Evolutionary conservation across 2,797 vertebrate genomes (phyloP), one percentile per base, ranked within the genome.

Genomic region (Poeciliopsis presidionis): DNA sequence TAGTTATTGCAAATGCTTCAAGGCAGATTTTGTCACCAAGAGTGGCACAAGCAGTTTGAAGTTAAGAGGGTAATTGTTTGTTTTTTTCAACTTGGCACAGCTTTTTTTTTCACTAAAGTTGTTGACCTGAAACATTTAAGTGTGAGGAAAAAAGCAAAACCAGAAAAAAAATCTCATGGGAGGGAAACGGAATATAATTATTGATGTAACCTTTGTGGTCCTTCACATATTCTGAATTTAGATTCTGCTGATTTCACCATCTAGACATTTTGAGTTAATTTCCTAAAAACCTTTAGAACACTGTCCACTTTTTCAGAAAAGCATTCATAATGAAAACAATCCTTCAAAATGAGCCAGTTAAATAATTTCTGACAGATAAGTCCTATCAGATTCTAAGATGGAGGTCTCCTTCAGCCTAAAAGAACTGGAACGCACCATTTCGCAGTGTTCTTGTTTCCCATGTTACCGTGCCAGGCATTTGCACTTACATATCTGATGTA

Each of bases 371-470:
- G 61, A 80, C 46, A 79, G 84, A 93, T 91, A 91, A 85, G 76
- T 77, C 8, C 46, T 92, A 94, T 95, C 94, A 93, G 94, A 94
- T 95, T 94, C 91, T 90, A 76, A 80, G 81, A 74, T 71, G 93
- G 90, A 90, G 94, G 93, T 93, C 94, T 89, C 76, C 30, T 43
- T 72, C 30, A 71, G 55, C 61, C 67, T 81, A 84, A 77, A 41
- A 79, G 53, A 81, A 71, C 46, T 53, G 59, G 47, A 85, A 91
- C 25, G 84, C 83, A 72, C 72, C 69, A 85, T 84, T 89, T 86
- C 81, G 59, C 33, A 51, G 74, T 55, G 5, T 36, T 46, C 36
- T 74, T 81, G 76, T 89, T 91, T 89, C 82, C 86, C 82, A 80
- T 83, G 79, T 69, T 87, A 55, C 73, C 65, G 5, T 80, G 86